phyloP scores from a whole-genome alignment of 2,888 invertebrate genomes.

The Tuberolachnus salignus region DNA sequence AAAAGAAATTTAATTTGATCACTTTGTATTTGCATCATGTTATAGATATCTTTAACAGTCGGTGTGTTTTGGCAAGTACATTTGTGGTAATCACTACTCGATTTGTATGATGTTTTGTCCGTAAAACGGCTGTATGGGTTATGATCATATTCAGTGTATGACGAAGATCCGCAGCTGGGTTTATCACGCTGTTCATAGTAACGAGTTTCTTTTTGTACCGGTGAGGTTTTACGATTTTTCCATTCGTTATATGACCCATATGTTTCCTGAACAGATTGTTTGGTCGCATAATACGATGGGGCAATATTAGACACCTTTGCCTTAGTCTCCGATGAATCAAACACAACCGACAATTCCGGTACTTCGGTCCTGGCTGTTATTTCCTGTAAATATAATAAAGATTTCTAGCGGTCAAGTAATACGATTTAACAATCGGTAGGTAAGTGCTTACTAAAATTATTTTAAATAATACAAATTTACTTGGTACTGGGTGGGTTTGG shows the following conservation, averaged over 20 bases:
- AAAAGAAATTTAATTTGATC: constrained; percentile 53
- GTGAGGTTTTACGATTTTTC: constrained; percentile 44
- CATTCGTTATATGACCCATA: constrained; percentile 50
- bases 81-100: constrained; percentile 19
- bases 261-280: constrained; percentile 31
- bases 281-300: background rate
- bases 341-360: constrained; percentile 57
- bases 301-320: background rate
- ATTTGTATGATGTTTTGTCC: constrained; percentile 18
- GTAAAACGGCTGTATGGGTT: constrained; percentile 26
- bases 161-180: constrained; percentile 21
- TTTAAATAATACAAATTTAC: constrained; percentile 33
- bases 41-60: constrained; percentile 48
- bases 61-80: constrained; percentile 35
- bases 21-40: constrained; percentile 48
- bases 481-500: constrained; percentile 53
- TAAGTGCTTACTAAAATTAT: no score
- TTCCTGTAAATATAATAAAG: constrained; percentile 51
- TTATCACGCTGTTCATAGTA: constrained; percentile 32
- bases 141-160: constrained; percentile 30
- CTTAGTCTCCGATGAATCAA: constrained; percentile 48
- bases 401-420: background rate
- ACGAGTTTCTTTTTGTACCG: constrained; percentile 26
- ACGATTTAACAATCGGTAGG: background rate
- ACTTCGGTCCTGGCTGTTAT: constrained; percentile 53